phyloP scores from a whole-genome alignment of 2,888 invertebrate species.

The Dorcus parallelipipedus region DNA sequence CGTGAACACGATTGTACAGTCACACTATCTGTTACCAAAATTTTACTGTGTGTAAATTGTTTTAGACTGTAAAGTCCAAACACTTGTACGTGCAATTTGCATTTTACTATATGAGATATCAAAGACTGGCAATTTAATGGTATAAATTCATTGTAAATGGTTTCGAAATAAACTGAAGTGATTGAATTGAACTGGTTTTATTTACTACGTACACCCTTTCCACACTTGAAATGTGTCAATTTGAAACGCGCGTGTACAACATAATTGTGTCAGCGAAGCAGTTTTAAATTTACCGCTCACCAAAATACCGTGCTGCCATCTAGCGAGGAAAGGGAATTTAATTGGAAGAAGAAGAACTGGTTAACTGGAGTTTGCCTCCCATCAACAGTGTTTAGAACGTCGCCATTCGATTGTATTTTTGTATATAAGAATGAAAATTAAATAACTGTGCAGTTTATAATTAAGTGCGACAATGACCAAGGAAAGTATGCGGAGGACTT shows the following conservation, averaged over 20 bases:
- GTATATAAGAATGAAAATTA: constrained; percentile 41
- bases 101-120: not conserved
- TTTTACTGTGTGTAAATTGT: no score
- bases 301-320: constrained; percentile 7
- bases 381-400: constrained; percentile 49
- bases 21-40: no score
- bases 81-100: not conserved
- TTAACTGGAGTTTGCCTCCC: constrained; percentile 50
- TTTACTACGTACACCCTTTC: no score
- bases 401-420: constrained; percentile 49
- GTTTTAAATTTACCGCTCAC: constrained; percentile 6
- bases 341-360: constrained; percentile 38
- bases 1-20: no score
- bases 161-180: not conserved
- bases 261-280: not conserved
- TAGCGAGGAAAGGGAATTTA: constrained; percentile 16
- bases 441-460: constrained; percentile 30
- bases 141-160: not conserved
- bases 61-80: not conserved
- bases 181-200: not conserved
- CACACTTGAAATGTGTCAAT: no score
- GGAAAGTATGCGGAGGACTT: constrained; percentile 19
- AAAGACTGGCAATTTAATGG: not conserved
- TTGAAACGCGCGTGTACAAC: no score
- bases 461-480: constrained; percentile 25